Percentiles rank a stretch among this genome's conserved stretches.
phyloP scores from a whole-genome alignment of 2,113 vertebrate genomes.

The Antechinus flavipes region DNA sequence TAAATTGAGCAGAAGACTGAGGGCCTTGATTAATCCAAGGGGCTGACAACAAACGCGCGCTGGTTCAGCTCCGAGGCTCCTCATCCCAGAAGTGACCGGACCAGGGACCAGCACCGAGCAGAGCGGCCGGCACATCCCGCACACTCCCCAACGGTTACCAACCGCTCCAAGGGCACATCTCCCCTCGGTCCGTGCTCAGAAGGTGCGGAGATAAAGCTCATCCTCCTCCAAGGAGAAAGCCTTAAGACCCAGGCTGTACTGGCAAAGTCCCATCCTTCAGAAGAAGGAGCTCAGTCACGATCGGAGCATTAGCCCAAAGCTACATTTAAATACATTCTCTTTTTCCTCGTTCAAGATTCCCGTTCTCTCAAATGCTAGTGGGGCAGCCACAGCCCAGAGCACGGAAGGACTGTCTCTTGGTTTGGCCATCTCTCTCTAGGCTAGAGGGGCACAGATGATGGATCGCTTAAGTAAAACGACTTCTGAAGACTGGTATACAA shows the following conservation, averaged over 20 bases:
- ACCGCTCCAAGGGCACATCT: background rate
- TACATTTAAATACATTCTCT: background rate
- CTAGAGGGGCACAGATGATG: too few species aligned
- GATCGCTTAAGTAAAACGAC: background rate
- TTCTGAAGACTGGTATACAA: background rate
- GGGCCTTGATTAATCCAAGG: background rate
- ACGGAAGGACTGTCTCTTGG: too few species aligned
- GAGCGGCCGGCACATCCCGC: too few species aligned
- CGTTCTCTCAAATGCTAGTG: too few species aligned
- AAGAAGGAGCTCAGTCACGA: too few species aligned
- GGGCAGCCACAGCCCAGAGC: too few species aligned
- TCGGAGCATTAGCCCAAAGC: too few species aligned
- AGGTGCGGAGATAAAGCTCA: too few species aligned
- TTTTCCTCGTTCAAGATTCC: background rate
- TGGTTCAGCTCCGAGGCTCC: background rate
- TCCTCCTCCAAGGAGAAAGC: background rate
- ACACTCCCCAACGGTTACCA: background rate
- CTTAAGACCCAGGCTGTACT: background rate
- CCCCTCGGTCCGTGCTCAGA: background rate
- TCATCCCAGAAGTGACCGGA: background rate
- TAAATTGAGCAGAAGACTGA: background rate
- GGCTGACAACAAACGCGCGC: background rate
- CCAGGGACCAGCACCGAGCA: background rate
- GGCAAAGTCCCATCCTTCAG: too few species aligned
- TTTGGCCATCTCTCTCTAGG: background rate